These are phyloP conservation scores for Silurus meridionalis DNA, from an alignment of 2,113 vertebrate genomes.

Conservation along the genomic window DNA sequence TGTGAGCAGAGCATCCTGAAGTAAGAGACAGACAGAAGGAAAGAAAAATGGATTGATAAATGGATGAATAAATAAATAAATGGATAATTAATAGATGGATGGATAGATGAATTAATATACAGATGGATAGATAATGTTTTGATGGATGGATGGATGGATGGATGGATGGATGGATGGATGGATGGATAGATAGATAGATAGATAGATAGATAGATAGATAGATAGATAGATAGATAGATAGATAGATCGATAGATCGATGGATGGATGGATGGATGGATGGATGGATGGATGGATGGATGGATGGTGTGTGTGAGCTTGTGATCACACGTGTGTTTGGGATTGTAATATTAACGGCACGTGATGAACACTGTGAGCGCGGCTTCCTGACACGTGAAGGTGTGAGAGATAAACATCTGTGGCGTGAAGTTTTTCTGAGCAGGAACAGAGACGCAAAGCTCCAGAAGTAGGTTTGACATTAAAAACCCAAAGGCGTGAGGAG, in stretches of 20 bases:
- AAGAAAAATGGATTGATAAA: background rate
- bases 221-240: background rate
- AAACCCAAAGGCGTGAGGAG: background rate
- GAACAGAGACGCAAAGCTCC: background rate
- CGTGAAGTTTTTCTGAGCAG: background rate
- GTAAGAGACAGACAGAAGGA: background rate
- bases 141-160: background rate
- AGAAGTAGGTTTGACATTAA: background rate
- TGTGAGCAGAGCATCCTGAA: background rate
- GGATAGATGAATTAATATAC: background rate
- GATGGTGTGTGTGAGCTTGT: too few relatives aligned
- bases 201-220: background rate
- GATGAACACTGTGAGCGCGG: background rate
- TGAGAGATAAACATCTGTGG: background rate
- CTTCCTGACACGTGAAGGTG: background rate
- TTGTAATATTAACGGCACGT: background rate
- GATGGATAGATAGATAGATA: background rate
- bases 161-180: background rate
- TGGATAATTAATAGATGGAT: background rate
- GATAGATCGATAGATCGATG: background rate
- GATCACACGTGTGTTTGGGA: too few relatives aligned
- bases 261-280: background rate
- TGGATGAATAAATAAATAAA: background rate
- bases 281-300: background rate
- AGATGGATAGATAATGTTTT: background rate